Evolutionary conservation across 1,140 invertebrate species (phyloP).

Genomic region (Mya arenaria): DNA sequence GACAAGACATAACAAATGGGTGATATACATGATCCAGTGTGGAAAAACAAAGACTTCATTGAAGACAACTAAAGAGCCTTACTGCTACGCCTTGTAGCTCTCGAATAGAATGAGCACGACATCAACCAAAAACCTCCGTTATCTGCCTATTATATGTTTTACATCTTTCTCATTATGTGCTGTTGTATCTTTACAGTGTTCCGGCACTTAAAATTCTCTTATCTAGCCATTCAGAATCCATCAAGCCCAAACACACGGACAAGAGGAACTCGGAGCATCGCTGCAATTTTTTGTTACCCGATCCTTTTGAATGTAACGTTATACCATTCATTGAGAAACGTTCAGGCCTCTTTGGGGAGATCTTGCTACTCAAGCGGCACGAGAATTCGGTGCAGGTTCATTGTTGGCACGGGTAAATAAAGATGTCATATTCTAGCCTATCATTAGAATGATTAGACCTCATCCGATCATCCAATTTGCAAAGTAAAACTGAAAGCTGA

Average conservation of each 20-base stretch:
- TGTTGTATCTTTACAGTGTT: too few species aligned
- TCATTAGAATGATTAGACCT: too few species aligned
- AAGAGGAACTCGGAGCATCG: not conserved
- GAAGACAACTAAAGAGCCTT: too few species aligned
- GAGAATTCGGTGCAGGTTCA: conserved; percentile 32
- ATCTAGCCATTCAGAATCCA: not conserved
- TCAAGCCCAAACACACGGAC: not conserved
- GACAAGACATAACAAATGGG: too few species aligned
- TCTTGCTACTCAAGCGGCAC: conserved; percentile 22
- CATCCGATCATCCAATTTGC: conserved; percentile 39
- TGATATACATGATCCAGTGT: too few species aligned
- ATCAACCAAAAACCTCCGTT: too few species aligned
- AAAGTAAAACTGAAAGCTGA: not conserved
- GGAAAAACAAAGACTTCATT: too few species aligned
- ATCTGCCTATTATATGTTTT: too few species aligned
- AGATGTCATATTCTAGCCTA: conserved; percentile 39
- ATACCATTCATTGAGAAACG: conserved; percentile 35
- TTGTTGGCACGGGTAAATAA: conserved; percentile 40
- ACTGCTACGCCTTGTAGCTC: too few species aligned
- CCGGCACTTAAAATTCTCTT: not conserved
- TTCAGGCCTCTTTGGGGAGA: not conserved
- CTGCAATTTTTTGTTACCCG: not conserved
- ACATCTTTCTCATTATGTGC: too few species aligned
- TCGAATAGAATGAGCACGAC: too few species aligned
- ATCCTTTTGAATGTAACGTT: conserved; percentile 25